Evolutionary conservation across 2,888 invertebrate species (phyloP), one percentile per base, ranked within the genome.

Genomic region (Drosophila picticornis): DNA sequence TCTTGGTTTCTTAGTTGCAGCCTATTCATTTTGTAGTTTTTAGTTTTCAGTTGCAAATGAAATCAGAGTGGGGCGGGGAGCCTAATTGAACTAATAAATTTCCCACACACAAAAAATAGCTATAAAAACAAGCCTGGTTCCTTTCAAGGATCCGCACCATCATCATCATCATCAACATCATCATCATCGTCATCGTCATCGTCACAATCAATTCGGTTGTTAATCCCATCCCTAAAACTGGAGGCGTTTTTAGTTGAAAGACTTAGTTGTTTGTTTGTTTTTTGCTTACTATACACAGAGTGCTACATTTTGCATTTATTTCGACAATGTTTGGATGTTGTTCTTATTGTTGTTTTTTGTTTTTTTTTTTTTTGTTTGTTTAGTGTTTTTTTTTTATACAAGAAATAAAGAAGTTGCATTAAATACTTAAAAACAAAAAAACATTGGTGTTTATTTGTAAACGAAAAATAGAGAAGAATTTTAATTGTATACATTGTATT

Each of bases 241-340:
- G 52, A 56, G 64, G 56, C 31, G 40, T 51, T 43, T 57, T 57
- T 48, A 71, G 59, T 63, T 57, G 63, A 76, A 76, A 76, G 76
- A 76, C 76, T 36, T 62, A 25, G 40, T 60, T 74, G 58, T 36
- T 46, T 70, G 34, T 55, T 56, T 51, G 46, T 68, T 50, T 73
- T 73, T 80, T 77, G 76, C 84, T 84, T 86, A 86, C 75, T 85
- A 83, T 83, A 87, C 86, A 87, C 83, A 87, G 77, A 83, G 84
- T 84, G 81, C 81, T 81, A 84, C 72, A 70, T 71, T 75, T 89
- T 86, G 79, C 71, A 60, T 84, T 86, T 86, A 84, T 84, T 88
- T 81, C 73, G 71, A 79, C 79, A 84, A 83, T 79, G 60, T 72
- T 69, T 64, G 43, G 48, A 61, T 58, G 61, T 64, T 61, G 32